A percentile compares a stretch with the other conserved stretches of the same genome.
Evolutionary conservation across 2,797 vertebrate genomes (phyloP).

Genomic region (Cichlasoma orientale): DNA sequence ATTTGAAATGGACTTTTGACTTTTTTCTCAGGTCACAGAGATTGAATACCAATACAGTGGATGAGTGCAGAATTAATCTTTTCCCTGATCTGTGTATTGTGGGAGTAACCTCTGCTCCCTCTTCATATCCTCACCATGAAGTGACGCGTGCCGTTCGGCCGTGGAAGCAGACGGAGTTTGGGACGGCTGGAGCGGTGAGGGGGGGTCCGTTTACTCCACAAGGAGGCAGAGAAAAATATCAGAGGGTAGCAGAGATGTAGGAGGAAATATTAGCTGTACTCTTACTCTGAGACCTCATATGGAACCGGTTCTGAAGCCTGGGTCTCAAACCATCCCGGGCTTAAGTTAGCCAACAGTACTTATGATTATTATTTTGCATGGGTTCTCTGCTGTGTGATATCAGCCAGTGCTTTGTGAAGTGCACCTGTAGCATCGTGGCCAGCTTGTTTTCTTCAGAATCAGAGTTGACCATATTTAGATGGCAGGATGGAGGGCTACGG

Average conservation of each 20-base stretch:
- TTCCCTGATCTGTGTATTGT: rapidly evolving
- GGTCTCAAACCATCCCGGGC: not conserved
- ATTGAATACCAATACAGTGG: not conserved
- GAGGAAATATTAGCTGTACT: too few relatives aligned
- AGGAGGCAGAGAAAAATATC: not conserved
- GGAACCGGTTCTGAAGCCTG: too few relatives aligned
- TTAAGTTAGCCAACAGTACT: not conserved
- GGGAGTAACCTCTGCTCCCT: not conserved
- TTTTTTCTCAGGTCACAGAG: not conserved
- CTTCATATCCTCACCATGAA: not conserved
- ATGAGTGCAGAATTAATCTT: not conserved
- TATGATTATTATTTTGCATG: too few relatives aligned
- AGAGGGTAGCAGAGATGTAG: not conserved
- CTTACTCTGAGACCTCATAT: too few relatives aligned
- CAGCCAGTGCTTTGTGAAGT: too few relatives aligned
- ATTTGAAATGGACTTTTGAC: not conserved
- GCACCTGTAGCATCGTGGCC: too few relatives aligned
- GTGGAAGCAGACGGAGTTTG: rapidly evolving
- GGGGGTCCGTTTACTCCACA: not conserved
- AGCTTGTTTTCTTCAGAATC: not conserved
- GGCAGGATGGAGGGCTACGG: too few relatives aligned
- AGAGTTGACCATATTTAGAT: not conserved
- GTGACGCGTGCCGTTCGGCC: rapidly evolving
- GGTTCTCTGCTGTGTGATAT: too few relatives aligned
- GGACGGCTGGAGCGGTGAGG: not conserved